phyloP scores from a whole-genome alignment of 2,797 vertebrate species.

The Alexandromys oeconomus region DNA sequence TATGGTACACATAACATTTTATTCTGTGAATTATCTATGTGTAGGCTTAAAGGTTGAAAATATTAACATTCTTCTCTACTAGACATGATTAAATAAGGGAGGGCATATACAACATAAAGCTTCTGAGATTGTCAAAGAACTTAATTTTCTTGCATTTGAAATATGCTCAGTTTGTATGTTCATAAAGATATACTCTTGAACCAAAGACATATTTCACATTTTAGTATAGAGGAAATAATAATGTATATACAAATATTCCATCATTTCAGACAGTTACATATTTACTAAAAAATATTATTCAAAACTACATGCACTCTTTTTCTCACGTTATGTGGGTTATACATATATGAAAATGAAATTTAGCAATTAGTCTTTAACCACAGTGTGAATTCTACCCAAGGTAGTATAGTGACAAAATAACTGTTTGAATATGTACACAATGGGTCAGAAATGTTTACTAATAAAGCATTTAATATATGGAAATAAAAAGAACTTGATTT shows the following conservation, averaged over 20 bases:
- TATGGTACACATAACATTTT: conserved; percentile 38
- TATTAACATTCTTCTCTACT: conserved; percentile 72
- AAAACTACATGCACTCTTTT: conserved; percentile 70
- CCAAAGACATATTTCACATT: conserved; percentile 80
- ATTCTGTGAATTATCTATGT: conserved; percentile 66
- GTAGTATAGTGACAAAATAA: neutral
- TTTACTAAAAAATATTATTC: conserved; percentile 82
- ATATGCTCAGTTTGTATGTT: conserved; percentile 82
- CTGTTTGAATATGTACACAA: conserved; percentile 53
- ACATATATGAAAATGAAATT: neutral
- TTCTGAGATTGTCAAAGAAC: conserved; percentile 77
- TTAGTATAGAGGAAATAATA: conserved; percentile 80
- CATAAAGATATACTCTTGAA: conserved; percentile 80
- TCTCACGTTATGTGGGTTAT: conserved; percentile 16
- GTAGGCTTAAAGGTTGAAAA: conserved; percentile 66
- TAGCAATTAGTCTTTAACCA: conserved; percentile 17
- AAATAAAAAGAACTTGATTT: conserved; percentile 60
- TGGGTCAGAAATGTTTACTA: conserved; percentile 35
- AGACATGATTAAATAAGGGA: conserved; percentile 72
- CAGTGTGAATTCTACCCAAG: neutral
- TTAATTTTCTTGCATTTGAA: conserved; percentile 81
- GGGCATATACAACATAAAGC: conserved; percentile 80
- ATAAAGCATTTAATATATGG: conserved; percentile 72
- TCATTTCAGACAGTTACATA: conserved; percentile 74
- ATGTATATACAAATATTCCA: conserved; percentile 77